Evolutionary conservation across 2,113 vertebrate species (phyloP), one percentile per base, ranked within the genome.

Genomic region (Canis aureus): DNA sequence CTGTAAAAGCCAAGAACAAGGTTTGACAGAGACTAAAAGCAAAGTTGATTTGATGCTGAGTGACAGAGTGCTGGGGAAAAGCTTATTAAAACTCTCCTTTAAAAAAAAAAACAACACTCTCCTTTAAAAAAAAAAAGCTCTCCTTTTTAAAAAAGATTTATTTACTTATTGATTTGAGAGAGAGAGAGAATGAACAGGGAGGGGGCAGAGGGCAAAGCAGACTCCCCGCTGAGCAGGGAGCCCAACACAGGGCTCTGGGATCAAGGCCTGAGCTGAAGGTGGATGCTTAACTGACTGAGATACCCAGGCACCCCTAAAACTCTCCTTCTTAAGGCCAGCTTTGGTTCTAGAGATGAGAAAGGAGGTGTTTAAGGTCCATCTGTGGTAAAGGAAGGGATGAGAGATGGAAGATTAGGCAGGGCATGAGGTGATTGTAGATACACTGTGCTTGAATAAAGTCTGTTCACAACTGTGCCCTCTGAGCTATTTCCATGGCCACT

Each of bases 401-500:
- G 35, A 29, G 12, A 4, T 71, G 43, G 22, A 32, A 64, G 38
- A 35, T 1, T 2, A 76, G 49, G 22, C 43, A 43, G 23, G 12
- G n/a, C 10, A 0, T 0, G 29, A n/a, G 0, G 5, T 79, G 81
- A 43, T 15, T 9, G 19, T 3, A 29, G 57, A 49, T 32, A 35
- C 3, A 11, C 11, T 5, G 11, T 9, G 10, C 12, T 55, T 57
- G n/a, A 59, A 19, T 59, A 19, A 73, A 7, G 25, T 43, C 84
- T 6, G 5, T 38, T 38, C 8, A 32, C 19, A 7, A 32, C 35
- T 49, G 51, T 25, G 76, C 76, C 25, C 23, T 23, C 19, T 23
- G 17, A 1, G 8, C 69, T 51, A 0, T 38, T 86, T 35, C 25
- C 2, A 3, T 2, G 51, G 66, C 53, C 11, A 0, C 32, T 2